Evolutionary conservation across 2,888 invertebrate species (phyloP).

Genomic region (Cerceris ruficornis): DNA sequence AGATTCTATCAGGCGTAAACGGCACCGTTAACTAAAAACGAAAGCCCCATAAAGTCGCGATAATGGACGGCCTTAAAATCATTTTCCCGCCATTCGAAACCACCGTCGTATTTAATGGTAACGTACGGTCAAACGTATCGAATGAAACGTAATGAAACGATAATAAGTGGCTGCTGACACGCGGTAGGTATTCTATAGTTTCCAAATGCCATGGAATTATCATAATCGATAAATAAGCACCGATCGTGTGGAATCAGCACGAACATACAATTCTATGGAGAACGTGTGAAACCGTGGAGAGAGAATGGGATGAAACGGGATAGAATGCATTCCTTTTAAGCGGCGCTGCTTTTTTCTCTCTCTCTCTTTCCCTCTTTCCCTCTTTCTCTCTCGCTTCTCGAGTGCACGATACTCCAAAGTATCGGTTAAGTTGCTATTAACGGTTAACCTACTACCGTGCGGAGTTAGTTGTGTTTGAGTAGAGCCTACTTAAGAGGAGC

Average conservation of each 20-base stretch:
- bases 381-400: not conserved
- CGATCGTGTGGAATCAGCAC: too few relatives aligned
- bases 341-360: too few relatives aligned
- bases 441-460: not conserved
- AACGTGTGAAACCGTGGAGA: too few relatives aligned
- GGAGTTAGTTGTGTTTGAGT: constrained; percentile 22
- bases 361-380: too few relatives aligned
- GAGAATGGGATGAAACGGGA: not conserved
- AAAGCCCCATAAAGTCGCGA: constrained; percentile 45
- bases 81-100: constrained; percentile 35
- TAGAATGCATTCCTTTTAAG: not conserved
- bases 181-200: constrained; percentile 14
- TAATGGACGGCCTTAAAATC: constrained; percentile 58
- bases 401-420: not conserved
- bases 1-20: constrained; percentile 39
- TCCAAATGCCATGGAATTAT: not conserved
- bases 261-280: too few relatives aligned
- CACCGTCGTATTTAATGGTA: constrained; percentile 46
- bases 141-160: constrained; percentile 52
- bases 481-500: constrained; percentile 49
- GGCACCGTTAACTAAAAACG: constrained; percentile 45
- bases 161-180: constrained; percentile 45
- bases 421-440: constrained; percentile 29
- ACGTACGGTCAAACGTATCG: constrained; percentile 24
- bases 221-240: constrained; percentile 15